Conservation (phyloP, 2,797 vertebrate genomes). For the Babyrousa celebensis region DNA sequence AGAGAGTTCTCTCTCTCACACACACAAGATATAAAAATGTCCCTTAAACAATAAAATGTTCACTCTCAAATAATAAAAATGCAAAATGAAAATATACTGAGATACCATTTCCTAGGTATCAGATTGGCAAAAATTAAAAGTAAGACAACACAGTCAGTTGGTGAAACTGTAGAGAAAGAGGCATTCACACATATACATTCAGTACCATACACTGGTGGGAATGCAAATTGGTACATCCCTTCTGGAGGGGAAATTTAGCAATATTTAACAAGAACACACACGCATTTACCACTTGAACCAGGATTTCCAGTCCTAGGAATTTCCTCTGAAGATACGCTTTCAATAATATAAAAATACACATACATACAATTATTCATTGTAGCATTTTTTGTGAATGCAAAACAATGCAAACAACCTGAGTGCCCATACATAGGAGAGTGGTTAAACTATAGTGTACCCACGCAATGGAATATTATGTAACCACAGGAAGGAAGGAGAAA, state of each 20-base stretch:
- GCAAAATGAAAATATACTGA: neutral
- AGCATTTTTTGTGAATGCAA: neutral
- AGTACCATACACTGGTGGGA: neutral
- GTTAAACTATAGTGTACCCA: neutral
- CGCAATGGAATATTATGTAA: constrained; percentile 3
- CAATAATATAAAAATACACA: constrained; percentile 55
- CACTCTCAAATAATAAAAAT: constrained; percentile 26
- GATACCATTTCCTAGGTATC: constrained; percentile 6
- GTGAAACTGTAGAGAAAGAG: neutral
- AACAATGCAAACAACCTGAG: constrained; percentile 52
- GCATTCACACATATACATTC: neutral
- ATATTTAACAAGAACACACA: constrained; percentile 46
- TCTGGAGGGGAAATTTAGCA: neutral
- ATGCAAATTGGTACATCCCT: constrained; percentile 26
- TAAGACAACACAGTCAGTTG: constrained; percentile 45
- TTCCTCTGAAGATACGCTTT: neutral
- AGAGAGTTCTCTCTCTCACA: constrained; percentile 5
- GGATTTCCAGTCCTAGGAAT: constrained; percentile 42
- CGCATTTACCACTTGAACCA: constrained; percentile 26
- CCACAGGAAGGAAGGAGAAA: constrained; percentile 1
- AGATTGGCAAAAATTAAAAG: constrained; percentile 39
- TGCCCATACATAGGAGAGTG: neutral
- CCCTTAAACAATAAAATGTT: constrained; percentile 9
- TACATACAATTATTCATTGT: neutral
- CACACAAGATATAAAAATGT: neutral